Evolutionary conservation across 2,113 vertebrate species (phyloP).

Genomic region (Haliaeetus leucogaster): DNA sequence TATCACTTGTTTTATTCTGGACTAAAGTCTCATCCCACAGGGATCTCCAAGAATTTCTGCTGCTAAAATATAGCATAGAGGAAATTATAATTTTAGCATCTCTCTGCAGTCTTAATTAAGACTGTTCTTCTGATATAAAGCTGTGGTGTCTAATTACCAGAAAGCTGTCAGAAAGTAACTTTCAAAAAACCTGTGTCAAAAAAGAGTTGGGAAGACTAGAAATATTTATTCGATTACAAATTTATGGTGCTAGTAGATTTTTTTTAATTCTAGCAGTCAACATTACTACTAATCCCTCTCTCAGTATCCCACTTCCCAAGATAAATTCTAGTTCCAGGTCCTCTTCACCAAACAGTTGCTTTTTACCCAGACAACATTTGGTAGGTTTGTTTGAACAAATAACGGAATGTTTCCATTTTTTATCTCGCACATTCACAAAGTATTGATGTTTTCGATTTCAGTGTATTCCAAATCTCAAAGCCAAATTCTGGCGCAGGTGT

Average conservation of each 20-base stretch:
- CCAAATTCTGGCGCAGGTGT: background rate
- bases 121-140: conserved; percentile 33
- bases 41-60: conserved; percentile 38
- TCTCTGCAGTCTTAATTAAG: conserved; percentile 63
- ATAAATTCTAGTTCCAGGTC: background rate
- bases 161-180: conserved; percentile 56
- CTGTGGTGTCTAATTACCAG: conserved; percentile 24
- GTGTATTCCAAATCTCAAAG: background rate
- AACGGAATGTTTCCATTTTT: background rate
- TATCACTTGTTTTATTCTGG: conserved; percentile 49
- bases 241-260: background rate
- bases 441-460: background rate
- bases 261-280: background rate
- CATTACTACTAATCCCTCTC: background rate
- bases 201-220: conserved; percentile 6
- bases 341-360: background rate
- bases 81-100: conserved; percentile 60
- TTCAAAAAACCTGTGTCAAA: conserved; percentile 38
- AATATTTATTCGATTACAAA: background rate
- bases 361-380: background rate
- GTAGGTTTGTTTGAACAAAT: background rate
- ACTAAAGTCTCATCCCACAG: conserved; percentile 49
- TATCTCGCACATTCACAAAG: background rate
- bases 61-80: conserved; percentile 32
- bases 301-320: background rate